These are phyloP conservation scores for Drosophila neutralis DNA, from an alignment of 2,888 invertebrate genomes.

Conservation along the genomic window DNA sequence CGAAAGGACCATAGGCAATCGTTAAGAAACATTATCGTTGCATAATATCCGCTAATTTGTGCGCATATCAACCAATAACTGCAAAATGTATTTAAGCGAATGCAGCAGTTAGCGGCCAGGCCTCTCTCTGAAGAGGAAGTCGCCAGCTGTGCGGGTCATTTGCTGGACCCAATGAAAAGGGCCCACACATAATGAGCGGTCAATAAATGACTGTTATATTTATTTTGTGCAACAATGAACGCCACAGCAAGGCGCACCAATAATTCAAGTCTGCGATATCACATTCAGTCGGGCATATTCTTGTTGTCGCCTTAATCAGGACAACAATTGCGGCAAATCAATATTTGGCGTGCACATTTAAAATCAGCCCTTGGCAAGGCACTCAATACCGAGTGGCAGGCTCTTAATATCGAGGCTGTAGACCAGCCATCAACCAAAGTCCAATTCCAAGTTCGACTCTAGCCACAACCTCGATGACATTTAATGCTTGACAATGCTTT, in stretches of 20 bases:
- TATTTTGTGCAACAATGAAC: slow-evolving; percentile 57
- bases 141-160: slow-evolving; percentile 70
- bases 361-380: slow-evolving; percentile 28
- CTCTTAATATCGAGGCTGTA: slow-evolving; percentile 51
- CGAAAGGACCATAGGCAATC: slow-evolving; percentile 7
- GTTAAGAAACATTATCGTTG: slow-evolving; percentile 62
- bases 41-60: slow-evolving; percentile 73
- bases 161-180: slow-evolving; percentile 51
- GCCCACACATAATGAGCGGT: slow-evolving; percentile 49
- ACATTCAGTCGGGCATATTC: slow-evolving; percentile 15
- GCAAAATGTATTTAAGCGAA: slow-evolving; percentile 27
- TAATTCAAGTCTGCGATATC: slow-evolving; percentile 16
- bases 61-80: slow-evolving; percentile 37
- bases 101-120: background rate
- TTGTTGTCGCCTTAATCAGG: slow-evolving; percentile 47
- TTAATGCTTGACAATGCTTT: slow-evolving; percentile 57
- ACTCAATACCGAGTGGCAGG: slow-evolving; percentile 15
- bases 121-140: slow-evolving; percentile 3
- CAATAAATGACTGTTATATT: slow-evolving; percentile 70
- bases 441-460: slow-evolving; percentile 13
- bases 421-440: slow-evolving; percentile 18
- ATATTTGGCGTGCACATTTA: slow-evolving; percentile 62
- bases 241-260: slow-evolving; percentile 16
- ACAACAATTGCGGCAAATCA: slow-evolving; percentile 59
- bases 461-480: slow-evolving; percentile 34